Base-by-base conservation (phyloP, 2,888 invertebrate species). In the Phengaris alcon region DNA sequence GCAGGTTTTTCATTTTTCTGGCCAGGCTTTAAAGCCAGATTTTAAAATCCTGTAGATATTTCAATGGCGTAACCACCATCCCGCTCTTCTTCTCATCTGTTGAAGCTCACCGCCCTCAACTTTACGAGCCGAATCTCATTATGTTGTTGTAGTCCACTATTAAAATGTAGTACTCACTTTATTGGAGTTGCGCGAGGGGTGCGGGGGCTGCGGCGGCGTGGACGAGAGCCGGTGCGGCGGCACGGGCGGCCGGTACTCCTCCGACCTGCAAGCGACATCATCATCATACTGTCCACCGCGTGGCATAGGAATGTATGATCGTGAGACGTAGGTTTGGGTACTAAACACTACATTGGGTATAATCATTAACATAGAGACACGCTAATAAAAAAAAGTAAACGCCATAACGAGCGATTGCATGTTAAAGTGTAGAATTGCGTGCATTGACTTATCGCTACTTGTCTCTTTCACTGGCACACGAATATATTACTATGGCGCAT, bases 241-340 rank as follows among this genome's bases (percentile, higher is more conserved):
- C 76, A 97, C 97, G n/a, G 97, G 97, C 6, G 97, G 97, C 81
- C 96, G 95, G 90, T 97, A 97, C 80, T 97, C 97, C 79, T 95
- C 95, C 84, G 84, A 93, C 89, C 89, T 92, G 90, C 79, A 86
- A 76, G 75, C 48, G 8, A 35, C 75, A 75, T 73, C 74, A 64
- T 35, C 54, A 64, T 54, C 51, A 35, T 15, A 55, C 5, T 54
- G 15, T n/a, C 35, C 12, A 72, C 52, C 70, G 10, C 4, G n/a
- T 2, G 46, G 12, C 51, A 52, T 15, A 44, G 22, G 72, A n/a
- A 13, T 52, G n/a, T n/a, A 48, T 73, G 13, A 54, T 54, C 52
- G 52, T 73, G 72, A 35, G 46, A 55, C 55, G 55, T 15, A 73
- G 55, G 9, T 35, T 9, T 55, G 46, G 46, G 55, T 57, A 55